Base-by-base conservation (phyloP, 2,113 vertebrate species). In the Rhinolophus sinicus region DNA sequence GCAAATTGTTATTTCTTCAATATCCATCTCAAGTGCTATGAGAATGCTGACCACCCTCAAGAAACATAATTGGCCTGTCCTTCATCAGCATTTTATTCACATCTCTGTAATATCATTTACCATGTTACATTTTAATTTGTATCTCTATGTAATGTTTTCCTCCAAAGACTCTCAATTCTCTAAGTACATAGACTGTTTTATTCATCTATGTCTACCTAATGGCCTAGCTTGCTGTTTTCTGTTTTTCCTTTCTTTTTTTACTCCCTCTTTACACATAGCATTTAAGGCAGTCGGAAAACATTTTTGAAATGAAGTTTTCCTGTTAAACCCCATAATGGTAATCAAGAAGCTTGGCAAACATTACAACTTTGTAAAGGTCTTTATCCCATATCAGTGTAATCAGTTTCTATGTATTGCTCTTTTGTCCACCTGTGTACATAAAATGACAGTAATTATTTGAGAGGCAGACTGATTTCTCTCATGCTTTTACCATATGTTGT, bases 401-500 rank as follows among this genome's bases (percentile, higher is more conserved):
- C 22, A 18, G 16, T 85, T 82, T 91, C 26, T 44, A 44, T 6
- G 54, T 77, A 1, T 26, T 88, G 44, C 9, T 89, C 54, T 89
- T 95, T 64, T 35, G 56, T 54, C 44, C 72, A 82, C 54, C 91
- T 90, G 47, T 0, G 3, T 73, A 22, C 35, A 44, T 93, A 85
- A 88, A 94, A 97, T 52, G 72, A 77, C 58, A 76, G 60, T 76
- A 64, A 88, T 60, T 93, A 60, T 67, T 44, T 50, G 86, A 69
- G 40, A 58, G 47, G 24, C 33, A 77, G 38, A 50, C n/a, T 4
- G 86, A 81, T 76, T 93, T 81, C 70, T 75, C 70, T 54, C 28
- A 83, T 1, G 7, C 18, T 77, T 52, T 81, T 33, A 62, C 82
- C 94, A 89, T 81, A 54, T 97, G 97, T 88, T 94, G 52, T 88